These are phyloP conservation scores for Procavia capensis DNA, from an alignment of 2,113 vertebrate genomes.

Conservation along the genomic window DNA sequence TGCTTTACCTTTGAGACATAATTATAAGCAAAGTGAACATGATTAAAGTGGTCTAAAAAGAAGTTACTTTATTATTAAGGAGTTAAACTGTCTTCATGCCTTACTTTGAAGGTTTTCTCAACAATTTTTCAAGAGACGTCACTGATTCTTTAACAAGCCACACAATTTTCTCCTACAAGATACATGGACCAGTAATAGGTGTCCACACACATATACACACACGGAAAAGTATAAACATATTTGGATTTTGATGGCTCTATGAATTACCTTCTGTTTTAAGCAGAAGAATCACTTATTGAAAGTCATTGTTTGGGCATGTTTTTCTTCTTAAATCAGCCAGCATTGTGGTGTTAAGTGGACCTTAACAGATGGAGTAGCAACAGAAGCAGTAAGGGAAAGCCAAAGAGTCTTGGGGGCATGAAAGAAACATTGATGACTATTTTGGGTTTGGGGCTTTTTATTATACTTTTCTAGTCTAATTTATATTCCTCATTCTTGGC, in stretches of 20 bases:
- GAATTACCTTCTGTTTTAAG: background rate
- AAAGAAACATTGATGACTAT: constrained; percentile 56
- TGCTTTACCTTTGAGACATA: constrained; percentile 12
- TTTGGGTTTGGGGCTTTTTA: constrained; percentile 67
- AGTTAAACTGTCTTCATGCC: background rate
- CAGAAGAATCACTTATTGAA: constrained; percentile 56
- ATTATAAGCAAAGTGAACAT: background rate
- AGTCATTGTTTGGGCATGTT: constrained; percentile 40
- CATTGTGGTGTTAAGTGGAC: constrained; percentile 61
- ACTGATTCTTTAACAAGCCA: background rate
- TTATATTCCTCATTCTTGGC: constrained; percentile 49
- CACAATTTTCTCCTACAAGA: background rate
- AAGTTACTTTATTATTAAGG: background rate
- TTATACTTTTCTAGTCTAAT: constrained; percentile 64
- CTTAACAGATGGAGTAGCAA: constrained; percentile 77
- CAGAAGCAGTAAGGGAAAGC: constrained; percentile 66
- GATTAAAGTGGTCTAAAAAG: constrained; percentile 17
- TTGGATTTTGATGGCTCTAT: constrained; percentile 37
- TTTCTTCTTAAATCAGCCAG: constrained; percentile 59
- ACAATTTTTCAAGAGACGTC: background rate
- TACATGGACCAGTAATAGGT: background rate
- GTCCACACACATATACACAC: background rate
- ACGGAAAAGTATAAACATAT: background rate
- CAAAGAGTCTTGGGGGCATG: constrained; percentile 68
- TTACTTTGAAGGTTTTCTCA: background rate